phyloP scores from a whole-genome alignment of 2,113 vertebrate species.

The Pyxicephalus adspersus region DNA sequence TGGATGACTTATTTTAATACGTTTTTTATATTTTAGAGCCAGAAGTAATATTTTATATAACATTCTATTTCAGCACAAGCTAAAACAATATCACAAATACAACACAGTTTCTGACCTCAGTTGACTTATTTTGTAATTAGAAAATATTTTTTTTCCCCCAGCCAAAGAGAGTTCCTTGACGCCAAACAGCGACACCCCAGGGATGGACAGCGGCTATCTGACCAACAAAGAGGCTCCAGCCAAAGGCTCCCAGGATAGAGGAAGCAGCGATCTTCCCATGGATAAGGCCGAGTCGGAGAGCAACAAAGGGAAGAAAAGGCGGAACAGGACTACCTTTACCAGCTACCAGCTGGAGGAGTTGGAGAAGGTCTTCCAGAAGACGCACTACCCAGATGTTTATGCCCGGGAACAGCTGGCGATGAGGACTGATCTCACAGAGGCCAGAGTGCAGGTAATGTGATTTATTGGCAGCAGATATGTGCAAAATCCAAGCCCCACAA shows the following conservation, averaged over 20 bases:
- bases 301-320: constrained; percentile 96
- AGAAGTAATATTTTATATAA: too few species aligned
- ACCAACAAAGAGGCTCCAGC: constrained; percentile 83
- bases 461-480: neutral
- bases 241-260: constrained; percentile 81
- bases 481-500: neutral
- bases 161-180: constrained; percentile 89
- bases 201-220: constrained; percentile 94
- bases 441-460: constrained; percentile 88
- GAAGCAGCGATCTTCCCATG: constrained; percentile 80
- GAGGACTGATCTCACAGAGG: constrained; percentile 96
- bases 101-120: neutral
- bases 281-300: constrained; percentile 91
- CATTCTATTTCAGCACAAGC: too few species aligned
- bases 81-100: neutral
- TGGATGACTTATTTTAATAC: too few species aligned
- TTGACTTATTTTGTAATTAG: neutral
- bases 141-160: constrained; percentile 57
- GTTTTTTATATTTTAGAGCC: too few species aligned
- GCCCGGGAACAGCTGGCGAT: constrained; percentile 97
- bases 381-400: constrained; percentile 96
- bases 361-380: constrained; percentile 99
- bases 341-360: constrained; percentile 98
- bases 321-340: constrained; percentile 98
- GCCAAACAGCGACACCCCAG: constrained; percentile 79